phyloP scores from a whole-genome alignment of 2,113 vertebrate genomes.

The Pogona vitticeps region DNA sequence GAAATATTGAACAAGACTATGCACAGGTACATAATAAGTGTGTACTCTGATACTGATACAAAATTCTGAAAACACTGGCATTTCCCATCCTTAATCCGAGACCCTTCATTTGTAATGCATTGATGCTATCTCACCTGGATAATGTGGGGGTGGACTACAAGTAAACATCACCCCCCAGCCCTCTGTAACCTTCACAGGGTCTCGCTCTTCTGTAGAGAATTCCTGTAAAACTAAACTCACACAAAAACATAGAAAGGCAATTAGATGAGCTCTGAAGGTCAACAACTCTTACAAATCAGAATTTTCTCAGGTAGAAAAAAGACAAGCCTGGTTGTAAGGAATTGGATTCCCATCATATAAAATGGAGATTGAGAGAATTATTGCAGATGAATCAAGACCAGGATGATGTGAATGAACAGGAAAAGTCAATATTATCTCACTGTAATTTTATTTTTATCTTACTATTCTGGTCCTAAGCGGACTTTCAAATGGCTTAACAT shows the following conservation, averaged over 20 bases:
- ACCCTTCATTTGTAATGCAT: background rate
- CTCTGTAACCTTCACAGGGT: constrained; percentile 85
- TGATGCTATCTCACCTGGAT: constrained; percentile 83
- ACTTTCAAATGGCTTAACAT: background rate
- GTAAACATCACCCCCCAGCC: constrained; percentile 88
- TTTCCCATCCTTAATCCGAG: background rate
- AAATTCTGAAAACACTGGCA: no score
- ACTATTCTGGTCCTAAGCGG: background rate
- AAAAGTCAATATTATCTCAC: background rate
- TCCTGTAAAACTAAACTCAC: constrained; percentile 88
- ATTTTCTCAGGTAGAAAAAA: background rate
- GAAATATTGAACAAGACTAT: background rate
- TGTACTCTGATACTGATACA: background rate
- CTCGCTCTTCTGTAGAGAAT: constrained; percentile 89
- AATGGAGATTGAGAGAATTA: background rate
- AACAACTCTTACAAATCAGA: accelerated
- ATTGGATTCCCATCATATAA: background rate
- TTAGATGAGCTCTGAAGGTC: background rate
- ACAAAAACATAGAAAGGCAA: background rate
- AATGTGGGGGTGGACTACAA: constrained; percentile 93
- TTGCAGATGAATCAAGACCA: background rate
- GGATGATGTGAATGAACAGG: background rate
- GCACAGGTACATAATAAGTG: background rate
- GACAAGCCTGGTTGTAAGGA: background rate
- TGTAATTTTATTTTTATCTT: background rate